Percentiles rank a stretch among this genome's conserved stretches.
Conservation (phyloP, 1,140 invertebrate genomes). For the Zaprionus davidi region DNA sequence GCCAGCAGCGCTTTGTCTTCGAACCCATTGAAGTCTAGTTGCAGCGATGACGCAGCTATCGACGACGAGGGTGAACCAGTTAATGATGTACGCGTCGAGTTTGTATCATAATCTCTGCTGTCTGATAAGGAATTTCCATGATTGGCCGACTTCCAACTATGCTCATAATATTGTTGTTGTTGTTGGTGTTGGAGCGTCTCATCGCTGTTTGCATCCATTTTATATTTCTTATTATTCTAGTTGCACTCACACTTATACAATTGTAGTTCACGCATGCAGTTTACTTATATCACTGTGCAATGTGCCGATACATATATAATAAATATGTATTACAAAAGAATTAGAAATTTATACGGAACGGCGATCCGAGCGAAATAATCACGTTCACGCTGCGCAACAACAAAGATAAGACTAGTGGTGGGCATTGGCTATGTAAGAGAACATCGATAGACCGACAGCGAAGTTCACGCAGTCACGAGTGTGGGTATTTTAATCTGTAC, state of each 20-base stretch:
- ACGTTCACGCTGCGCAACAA: constrained; percentile 63
- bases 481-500: neutral
- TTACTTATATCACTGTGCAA: constrained; percentile 65
- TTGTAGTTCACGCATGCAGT: constrained; percentile 56
- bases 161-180: constrained; percentile 50
- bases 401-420: constrained; percentile 59
- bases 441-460: constrained; percentile 21
- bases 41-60: constrained; percentile 45
- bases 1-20: constrained; percentile 58
- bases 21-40: constrained; percentile 51
- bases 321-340: constrained; percentile 66
- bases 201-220: constrained; percentile 64
- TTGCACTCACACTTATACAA: constrained; percentile 42
- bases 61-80: constrained; percentile 65
- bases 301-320: constrained; percentile 50
- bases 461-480: neutral
- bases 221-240: constrained; percentile 56
- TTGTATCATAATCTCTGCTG: constrained; percentile 79
- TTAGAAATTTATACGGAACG: constrained; percentile 57
- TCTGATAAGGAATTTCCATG: constrained; percentile 76
- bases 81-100: constrained; percentile 70
- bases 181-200: constrained; percentile 54
- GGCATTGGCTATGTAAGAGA: neutral
- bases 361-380: constrained; percentile 50
- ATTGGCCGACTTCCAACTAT: constrained; percentile 49